A percentile compares a stretch with the other conserved stretches of the same genome.
Conservation (phyloP, 2,113 vertebrate genomes). For the Tinamus guttatus region DNA sequence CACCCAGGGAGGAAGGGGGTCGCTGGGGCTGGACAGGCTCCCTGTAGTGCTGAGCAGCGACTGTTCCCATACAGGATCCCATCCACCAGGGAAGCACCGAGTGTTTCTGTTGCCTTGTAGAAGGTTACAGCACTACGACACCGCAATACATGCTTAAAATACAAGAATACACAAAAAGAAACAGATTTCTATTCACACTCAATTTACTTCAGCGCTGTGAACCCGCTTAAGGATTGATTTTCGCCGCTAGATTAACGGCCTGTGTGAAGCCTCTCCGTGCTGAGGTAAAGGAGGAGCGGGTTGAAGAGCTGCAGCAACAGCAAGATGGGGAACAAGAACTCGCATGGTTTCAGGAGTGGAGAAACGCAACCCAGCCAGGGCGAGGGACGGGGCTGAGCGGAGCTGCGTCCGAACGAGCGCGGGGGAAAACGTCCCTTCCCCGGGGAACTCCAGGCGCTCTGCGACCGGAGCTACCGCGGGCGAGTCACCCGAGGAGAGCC, state of each 20-base stretch:
- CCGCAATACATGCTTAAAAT: not conserved
- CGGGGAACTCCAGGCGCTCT: fast-evolving
- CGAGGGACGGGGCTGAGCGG: not conserved
- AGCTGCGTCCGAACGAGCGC: fast-evolving
- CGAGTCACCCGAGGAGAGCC: not conserved
- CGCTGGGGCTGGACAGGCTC: not conserved
- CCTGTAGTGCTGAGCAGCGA: not conserved
- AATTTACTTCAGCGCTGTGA: not conserved
- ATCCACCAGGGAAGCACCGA: not conserved
- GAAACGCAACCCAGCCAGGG: fast-evolving
- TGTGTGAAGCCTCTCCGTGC: not conserved
- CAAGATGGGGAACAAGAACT: not conserved
- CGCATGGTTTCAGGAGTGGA: not conserved
- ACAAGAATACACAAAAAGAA: not conserved
- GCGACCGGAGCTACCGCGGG: too few species aligned
- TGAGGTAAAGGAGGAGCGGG: not conserved
- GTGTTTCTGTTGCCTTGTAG: not conserved
- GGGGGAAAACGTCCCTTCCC: fast-evolving
- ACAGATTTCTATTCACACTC: not conserved
- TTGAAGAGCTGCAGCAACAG: not conserved
- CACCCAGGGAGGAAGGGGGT: not conserved
- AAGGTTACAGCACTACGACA: not conserved
- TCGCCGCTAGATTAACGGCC: not conserved
- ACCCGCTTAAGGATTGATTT: not conserved
- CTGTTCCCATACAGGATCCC: not conserved